Evolutionary conservation across 2,113 vertebrate species (phyloP).

Genomic region (Colossoma macropomum): DNA sequence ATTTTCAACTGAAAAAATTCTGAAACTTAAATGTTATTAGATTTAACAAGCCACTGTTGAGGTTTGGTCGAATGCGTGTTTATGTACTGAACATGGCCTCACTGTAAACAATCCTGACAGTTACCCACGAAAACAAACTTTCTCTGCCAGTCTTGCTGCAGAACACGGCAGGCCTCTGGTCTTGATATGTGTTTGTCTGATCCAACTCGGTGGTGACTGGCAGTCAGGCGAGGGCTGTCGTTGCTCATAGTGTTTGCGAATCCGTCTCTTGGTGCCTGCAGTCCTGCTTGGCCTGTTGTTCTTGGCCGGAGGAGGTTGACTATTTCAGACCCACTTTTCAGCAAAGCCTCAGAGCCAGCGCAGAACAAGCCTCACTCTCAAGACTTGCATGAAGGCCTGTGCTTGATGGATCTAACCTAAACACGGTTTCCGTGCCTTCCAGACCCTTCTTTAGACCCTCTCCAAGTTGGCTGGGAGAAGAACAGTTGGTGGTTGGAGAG

Average conservation of each 20-base stretch:
- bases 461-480: conserved; percentile 3
- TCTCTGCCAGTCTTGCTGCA: neutral
- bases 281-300: conserved; percentile 68
- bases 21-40: no score
- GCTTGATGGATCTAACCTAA: neutral
- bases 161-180: conserved; percentile 3
- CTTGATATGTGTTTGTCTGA: conserved; percentile 21
- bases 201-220: conserved; percentile 26
- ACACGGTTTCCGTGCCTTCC: neutral
- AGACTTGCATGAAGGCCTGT: conserved; percentile 45
- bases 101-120: conserved; percentile 2
- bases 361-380: conserved; percentile 49
- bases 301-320: conserved; percentile 57
- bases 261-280: conserved; percentile 56
- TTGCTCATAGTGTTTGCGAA: conserved; percentile 45
- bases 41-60: neutral
- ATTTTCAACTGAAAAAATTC: no score
- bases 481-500: neutral
- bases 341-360: conserved; percentile 15
- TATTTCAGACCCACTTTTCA: conserved; percentile 65
- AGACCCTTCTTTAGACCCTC: neutral
- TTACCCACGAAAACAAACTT: neutral
- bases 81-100: neutral
- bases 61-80: neutral
- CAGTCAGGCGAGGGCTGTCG: conserved; percentile 28